Conservation (phyloP, 2,888 invertebrate species). For the Syritta pipiens region DNA sequence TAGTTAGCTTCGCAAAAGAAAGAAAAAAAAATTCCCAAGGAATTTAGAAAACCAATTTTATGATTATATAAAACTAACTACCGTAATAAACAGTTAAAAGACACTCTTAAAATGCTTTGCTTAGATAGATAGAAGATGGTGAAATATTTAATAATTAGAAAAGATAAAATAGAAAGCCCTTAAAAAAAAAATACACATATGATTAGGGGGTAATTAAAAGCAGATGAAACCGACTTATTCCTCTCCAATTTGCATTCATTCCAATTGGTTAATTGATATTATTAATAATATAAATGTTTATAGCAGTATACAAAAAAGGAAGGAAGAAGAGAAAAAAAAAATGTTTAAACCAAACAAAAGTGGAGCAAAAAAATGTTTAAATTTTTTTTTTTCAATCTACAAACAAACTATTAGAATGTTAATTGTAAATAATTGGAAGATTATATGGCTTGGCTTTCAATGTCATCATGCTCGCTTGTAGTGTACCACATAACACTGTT, state of each 20-base stretch:
- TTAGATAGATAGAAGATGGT: slow-evolving; percentile 62
- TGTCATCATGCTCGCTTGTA: slow-evolving; percentile 29
- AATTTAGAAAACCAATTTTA: slow-evolving; percentile 53
- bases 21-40: slow-evolving; percentile 57
- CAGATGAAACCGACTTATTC: slow-evolving; percentile 41
- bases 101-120: slow-evolving; percentile 53
- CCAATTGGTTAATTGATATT: slow-evolving; percentile 47
- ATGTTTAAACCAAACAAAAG: slow-evolving; percentile 8
- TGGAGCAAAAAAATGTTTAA: slow-evolving; percentile 13
- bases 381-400: slow-evolving; percentile 16
- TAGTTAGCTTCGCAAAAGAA: slow-evolving; percentile 52
- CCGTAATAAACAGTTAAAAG: slow-evolving; percentile 10
- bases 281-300: slow-evolving; percentile 25
- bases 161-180: slow-evolving; percentile 11
- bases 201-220: too few relatives aligned
- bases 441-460: background rate
- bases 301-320: slow-evolving; percentile 11
- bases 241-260: slow-evolving; percentile 52
- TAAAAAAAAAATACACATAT: slow-evolving; percentile 10
- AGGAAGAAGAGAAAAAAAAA: too few relatives aligned
- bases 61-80: slow-evolving; percentile 55
- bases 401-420: slow-evolving; percentile 34
- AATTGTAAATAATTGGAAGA: slow-evolving; percentile 26
- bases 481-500: slow-evolving; percentile 12
- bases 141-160: slow-evolving; percentile 38